These are phyloP conservation scores for Drosophila funebris DNA, from an alignment of 1,140 invertebrate genomes.

Conservation along the genomic window DNA sequence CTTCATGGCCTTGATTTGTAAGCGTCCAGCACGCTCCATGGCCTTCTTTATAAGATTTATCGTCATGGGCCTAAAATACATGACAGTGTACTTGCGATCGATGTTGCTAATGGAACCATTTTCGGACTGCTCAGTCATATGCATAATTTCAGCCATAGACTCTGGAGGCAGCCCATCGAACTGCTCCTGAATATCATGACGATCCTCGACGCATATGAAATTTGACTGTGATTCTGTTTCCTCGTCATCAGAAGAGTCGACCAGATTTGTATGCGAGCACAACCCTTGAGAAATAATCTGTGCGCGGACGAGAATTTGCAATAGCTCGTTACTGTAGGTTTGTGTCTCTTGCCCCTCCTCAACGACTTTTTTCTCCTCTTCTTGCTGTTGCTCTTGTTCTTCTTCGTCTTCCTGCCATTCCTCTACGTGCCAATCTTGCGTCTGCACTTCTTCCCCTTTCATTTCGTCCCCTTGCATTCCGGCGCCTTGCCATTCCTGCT, in stretches of 20 bases:
- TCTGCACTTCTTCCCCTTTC: too few relatives aligned
- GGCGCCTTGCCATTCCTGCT: too few relatives aligned
- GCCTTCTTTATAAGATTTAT: conserved; percentile 5
- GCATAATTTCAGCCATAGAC: conserved; percentile 14
- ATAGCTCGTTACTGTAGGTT: too few relatives aligned
- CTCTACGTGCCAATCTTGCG: too few relatives aligned
- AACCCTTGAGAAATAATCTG: too few relatives aligned
- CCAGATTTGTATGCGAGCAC: background rate
- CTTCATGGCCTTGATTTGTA: background rate
- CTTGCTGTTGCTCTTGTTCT: too few relatives aligned
- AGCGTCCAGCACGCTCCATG: background rate
- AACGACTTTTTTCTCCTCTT: too few relatives aligned
- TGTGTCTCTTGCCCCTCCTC: too few relatives aligned
- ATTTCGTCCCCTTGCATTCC: too few relatives aligned
- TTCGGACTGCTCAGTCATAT: conserved; percentile 12
- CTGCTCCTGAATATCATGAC: background rate
- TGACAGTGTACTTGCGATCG: conserved; percentile 6
- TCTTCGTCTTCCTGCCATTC: too few relatives aligned
- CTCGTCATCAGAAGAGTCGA: conserved; percentile 8
- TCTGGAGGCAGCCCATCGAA: background rate
- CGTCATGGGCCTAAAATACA: background rate
- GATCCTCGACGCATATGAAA: background rate
- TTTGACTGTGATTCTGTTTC: background rate
- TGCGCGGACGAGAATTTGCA: too few relatives aligned
- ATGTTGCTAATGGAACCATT: background rate